A percentile compares a stretch with the other conserved stretches of the same genome.
phyloP scores from a whole-genome alignment of 2,797 vertebrate species.

The Lycodopsis pacificus region DNA sequence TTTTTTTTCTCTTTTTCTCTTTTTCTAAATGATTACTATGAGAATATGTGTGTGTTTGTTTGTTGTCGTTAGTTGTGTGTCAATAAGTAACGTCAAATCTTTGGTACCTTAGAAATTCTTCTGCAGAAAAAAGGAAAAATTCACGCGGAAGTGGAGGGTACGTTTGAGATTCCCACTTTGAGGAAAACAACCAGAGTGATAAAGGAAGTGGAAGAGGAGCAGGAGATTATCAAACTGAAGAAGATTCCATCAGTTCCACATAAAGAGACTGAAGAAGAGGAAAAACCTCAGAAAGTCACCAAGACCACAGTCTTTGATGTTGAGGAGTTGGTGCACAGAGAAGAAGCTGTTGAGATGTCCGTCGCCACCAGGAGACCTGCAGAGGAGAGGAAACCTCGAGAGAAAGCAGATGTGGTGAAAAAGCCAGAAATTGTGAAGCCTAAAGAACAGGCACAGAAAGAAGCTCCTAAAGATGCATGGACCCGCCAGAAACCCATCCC shows the following conservation, averaged over 20 bases:
- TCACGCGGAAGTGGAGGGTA: slow-evolving; percentile 80
- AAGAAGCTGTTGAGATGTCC: slow-evolving; percentile 72
- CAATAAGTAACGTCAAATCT: slow-evolving; percentile 82
- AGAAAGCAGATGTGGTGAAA: slow-evolving; percentile 63
- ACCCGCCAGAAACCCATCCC: slow-evolving; percentile 59
- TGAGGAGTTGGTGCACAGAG: slow-evolving; percentile 69
- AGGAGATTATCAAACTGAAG: slow-evolving; percentile 79
- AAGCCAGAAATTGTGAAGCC: slow-evolving; percentile 59
- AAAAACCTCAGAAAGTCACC: slow-evolving; percentile 62
- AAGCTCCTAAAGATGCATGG: slow-evolving; percentile 66
- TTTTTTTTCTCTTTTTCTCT: not conserved
- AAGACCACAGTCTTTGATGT: slow-evolving; percentile 56
- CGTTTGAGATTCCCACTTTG: slow-evolving; percentile 81
- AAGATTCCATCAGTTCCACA: slow-evolving; percentile 77
- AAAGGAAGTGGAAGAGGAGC: slow-evolving; percentile 75
- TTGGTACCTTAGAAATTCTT: slow-evolving; percentile 84
- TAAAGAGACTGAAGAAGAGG: slow-evolving; percentile 70
- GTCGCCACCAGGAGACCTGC: slow-evolving; percentile 62
- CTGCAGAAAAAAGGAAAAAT: slow-evolving; percentile 85
- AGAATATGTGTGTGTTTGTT: slow-evolving; percentile 10
- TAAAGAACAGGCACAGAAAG: slow-evolving; percentile 62
- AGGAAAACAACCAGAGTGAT: slow-evolving; percentile 80
- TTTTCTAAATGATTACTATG: slow-evolving; percentile 9
- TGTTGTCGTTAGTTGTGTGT: slow-evolving; percentile 25
- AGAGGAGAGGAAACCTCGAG: slow-evolving; percentile 61